Conservation (phyloP, 2,888 invertebrate genomes). For the Meteorus colon region DNA sequence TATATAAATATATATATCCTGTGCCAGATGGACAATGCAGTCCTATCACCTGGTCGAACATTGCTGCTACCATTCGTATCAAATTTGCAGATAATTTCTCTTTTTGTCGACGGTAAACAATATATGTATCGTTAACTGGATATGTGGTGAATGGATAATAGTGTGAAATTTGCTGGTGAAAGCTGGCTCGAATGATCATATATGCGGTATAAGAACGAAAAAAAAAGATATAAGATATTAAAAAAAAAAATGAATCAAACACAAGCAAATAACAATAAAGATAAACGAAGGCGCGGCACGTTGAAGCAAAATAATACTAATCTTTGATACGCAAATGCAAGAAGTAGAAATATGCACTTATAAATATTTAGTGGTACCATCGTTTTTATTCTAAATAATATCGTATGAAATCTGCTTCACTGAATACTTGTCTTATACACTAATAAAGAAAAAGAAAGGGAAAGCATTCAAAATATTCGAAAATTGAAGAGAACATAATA, state of each 20-base stretch:
- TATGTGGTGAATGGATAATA: not conserved
- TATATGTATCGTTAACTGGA: not conserved
- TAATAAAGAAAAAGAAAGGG: conserved; percentile 14
- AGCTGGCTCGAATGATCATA: not conserved
- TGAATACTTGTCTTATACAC: conserved; percentile 9
- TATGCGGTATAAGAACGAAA: no score
- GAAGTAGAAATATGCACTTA: conserved; percentile 34
- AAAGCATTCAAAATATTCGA: not conserved
- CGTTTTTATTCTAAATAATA: not conserved
- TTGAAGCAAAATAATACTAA: conserved; percentile 20
- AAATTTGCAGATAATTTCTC: not conserved
- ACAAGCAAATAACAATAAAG: not conserved
- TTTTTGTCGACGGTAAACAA: not conserved
- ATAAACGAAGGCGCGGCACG: not conserved
- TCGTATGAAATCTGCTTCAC: not conserved
- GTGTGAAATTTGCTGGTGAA: not conserved
- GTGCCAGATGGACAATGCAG: not conserved
- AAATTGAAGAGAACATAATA: no score
- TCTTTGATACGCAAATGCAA: conserved; percentile 39
- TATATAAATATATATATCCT: not conserved
- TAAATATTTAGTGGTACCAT: conserved; percentile 23
- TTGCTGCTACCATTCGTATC: not conserved
- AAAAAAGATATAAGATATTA: not conserved
- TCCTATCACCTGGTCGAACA: not conserved
- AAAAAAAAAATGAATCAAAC: conserved; percentile 14